These are phyloP conservation scores for Pseudopodoces humilis DNA, from an alignment of 2,113 vertebrate species.

Conservation along the genomic window DNA sequence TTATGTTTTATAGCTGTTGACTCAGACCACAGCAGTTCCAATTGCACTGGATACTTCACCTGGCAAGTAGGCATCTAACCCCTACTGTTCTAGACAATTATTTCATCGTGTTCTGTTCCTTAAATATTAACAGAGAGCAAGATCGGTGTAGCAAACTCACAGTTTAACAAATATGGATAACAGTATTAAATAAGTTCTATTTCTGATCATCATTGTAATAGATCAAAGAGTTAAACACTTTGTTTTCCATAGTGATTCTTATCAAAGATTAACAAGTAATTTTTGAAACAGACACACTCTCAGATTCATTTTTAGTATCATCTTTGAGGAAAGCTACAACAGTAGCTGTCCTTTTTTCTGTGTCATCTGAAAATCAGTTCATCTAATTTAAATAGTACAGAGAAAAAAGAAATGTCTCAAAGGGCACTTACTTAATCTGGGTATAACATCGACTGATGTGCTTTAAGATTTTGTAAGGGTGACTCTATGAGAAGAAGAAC, in stretches of 20 bases:
- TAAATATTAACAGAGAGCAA: background rate
- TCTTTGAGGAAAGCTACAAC: background rate
- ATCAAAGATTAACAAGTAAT: background rate
- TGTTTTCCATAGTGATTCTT: background rate
- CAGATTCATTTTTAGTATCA: background rate
- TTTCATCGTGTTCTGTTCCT: background rate
- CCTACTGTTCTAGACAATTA: background rate
- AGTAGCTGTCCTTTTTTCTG: background rate
- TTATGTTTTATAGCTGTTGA: background rate
- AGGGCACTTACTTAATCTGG: background rate
- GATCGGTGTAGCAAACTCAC: background rate
- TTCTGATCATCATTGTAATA: background rate
- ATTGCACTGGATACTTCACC: background rate
- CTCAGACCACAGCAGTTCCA: background rate
- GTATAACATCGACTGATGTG: background rate
- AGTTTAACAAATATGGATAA: background rate
- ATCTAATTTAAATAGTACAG: background rate
- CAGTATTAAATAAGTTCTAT: background rate
- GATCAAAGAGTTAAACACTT: background rate
- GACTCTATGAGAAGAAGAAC: rapidly evolving
- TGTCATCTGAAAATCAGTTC: background rate
- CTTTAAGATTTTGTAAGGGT: background rate
- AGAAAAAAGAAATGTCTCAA: background rate
- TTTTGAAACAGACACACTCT: background rate
- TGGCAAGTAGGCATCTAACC: background rate